A percentile compares a stretch with the other conserved stretches of the same genome.
Evolutionary conservation across 2,797 vertebrate species (phyloP).

Genomic region (Hyperoplus lanceolatus): DNA sequence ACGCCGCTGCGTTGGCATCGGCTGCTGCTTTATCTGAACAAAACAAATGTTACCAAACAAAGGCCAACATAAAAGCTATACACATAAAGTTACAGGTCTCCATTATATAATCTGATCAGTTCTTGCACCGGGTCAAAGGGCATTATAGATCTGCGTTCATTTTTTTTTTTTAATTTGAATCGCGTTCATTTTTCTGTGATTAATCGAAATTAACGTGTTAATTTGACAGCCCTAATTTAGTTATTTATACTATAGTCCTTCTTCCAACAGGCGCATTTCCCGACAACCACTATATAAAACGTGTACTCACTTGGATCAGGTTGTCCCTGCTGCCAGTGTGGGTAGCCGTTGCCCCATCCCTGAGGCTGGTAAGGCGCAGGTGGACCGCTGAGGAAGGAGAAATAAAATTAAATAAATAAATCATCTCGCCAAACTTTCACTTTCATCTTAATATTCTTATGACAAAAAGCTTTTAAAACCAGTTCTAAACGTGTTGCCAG

Average conservation of each 20-base stretch:
- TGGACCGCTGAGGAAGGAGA: conserved; percentile 88
- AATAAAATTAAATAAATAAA: background rate
- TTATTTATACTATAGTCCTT: too few relatives aligned
- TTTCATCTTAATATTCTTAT: background rate
- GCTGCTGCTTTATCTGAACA: conserved; percentile 95
- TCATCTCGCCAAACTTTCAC: background rate
- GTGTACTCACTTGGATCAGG: conserved; percentile 94
- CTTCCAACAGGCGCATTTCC: too few relatives aligned
- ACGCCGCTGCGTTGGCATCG: conserved; percentile 98
- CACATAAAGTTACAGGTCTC: background rate
- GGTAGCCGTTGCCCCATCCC: conserved; percentile 98
- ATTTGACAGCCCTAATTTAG: too few relatives aligned
- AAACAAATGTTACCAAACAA: conserved; percentile 15
- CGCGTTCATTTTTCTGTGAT: too few relatives aligned
- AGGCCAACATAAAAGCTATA: background rate
- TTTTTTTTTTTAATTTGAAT: too few relatives aligned
- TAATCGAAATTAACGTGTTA: too few relatives aligned
- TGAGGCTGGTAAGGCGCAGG: conserved; percentile 97
- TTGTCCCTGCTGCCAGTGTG: conserved; percentile 98
- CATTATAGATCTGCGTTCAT: too few relatives aligned
- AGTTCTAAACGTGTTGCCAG: background rate
- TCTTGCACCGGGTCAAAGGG: too few relatives aligned
- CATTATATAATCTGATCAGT: background rate
- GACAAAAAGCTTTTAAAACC: accelerated
- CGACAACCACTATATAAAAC: background rate